phyloP scores from a whole-genome alignment of 2,888 invertebrate species.

The Clistopyga incitator region DNA sequence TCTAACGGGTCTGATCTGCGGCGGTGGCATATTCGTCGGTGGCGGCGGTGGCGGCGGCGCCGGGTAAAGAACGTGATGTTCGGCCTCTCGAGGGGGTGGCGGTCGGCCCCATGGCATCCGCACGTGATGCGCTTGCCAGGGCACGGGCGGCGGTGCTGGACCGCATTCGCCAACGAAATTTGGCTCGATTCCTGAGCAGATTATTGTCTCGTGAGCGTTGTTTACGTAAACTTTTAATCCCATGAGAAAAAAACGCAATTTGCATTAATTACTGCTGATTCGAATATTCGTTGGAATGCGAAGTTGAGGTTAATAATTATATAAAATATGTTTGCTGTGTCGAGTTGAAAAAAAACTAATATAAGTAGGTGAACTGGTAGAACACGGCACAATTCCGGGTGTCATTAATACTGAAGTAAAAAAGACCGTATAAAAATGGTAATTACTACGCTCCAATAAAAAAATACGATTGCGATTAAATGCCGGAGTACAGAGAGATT shows the following conservation, averaged over 20 bases:
- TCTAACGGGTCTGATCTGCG: constrained; percentile 79
- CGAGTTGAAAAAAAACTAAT: too few species aligned
- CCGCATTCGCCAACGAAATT: constrained; percentile 76
- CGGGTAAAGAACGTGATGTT: constrained; percentile 71
- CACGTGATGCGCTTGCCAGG: constrained; percentile 79
- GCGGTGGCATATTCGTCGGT: constrained; percentile 81
- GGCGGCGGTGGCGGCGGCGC: constrained; percentile 70
- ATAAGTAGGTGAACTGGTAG: too few species aligned
- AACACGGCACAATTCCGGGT: too few species aligned
- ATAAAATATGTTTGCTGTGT: too few species aligned
- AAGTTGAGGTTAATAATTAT: neutral
- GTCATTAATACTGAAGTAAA: too few species aligned
- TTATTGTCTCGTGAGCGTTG: neutral
- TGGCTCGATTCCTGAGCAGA: constrained; percentile 75
- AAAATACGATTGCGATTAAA: too few species aligned
- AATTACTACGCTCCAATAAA: too few species aligned
- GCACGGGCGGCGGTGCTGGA: constrained; percentile 70
- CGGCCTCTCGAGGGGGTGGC: constrained; percentile 77
- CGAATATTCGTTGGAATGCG: neutral
- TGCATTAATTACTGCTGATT: neutral
- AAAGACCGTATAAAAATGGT: too few species aligned
- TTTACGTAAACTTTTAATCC: neutral
- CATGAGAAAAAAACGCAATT: neutral
- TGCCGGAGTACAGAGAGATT: too few species aligned
- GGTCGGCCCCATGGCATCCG: constrained; percentile 79